Base-by-base conservation (phyloP, 2,888 invertebrate species). In the Mesodorylaimus sp. region DNA sequence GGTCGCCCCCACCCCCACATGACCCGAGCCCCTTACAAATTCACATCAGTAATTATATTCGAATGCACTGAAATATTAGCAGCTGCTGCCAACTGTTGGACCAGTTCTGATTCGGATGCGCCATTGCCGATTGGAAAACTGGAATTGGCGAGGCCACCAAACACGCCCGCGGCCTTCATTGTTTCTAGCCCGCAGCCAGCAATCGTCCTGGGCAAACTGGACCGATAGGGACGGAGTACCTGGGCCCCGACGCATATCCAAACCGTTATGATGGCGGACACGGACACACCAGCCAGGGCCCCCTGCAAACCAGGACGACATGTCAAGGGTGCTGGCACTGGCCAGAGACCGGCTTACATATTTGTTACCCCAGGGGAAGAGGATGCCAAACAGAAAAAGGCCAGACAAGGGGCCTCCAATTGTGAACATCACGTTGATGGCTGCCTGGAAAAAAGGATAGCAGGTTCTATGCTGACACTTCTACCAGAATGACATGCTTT, bases 291-390 rank as follows among this genome's bases (percentile, higher is more conserved):
- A 23, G 23, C 41, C 3, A 47, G 5, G 2, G 36, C 50, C 2
- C 50, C 50, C 50, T 50, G 2, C 53, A 42, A 56, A 56, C 16
- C 55, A 58, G 45, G 52, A 56, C 29, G 67, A 66, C 1, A 75
- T 63, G 0, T 73, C 66, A 0, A 82, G 81, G 13, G 65, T 50
- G 0, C 84, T 79, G 2, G 77, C 76, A 0, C 85, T 85, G 64
- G 87, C 83, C 47, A 83, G 84, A 13, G 72, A 60, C 13, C 81
- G 70, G 0, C 78, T 79, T 27, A 86, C 86, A 78, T 79, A 39
- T 44, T 53, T 50, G 21, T 52, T 56, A 5, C 58, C 56, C 24
- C 48, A 53, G 5, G 59, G 61, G n/a, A 60, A 52, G 44, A 63
- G 61, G 28, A 63, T 52, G 2, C 60, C 62, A 13, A 61, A 50